These are phyloP conservation scores for Panopea generosa DNA, from an alignment of 2,888 invertebrate genomes.

Conservation along the genomic window DNA sequence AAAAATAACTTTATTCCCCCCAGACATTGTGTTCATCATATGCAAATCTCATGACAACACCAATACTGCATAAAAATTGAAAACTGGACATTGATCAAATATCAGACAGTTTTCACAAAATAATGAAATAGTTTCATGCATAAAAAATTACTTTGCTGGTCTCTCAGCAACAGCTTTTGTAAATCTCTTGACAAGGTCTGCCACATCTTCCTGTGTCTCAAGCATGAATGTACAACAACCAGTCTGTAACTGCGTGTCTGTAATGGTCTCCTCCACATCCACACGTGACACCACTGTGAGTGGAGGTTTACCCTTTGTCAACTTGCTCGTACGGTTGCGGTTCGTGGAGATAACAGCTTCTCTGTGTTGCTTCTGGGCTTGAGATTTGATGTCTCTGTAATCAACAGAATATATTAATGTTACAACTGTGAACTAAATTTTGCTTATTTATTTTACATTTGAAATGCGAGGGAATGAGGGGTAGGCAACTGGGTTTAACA, in stretches of 20 bases:
- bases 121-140: background rate
- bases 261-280: constrained; percentile 82
- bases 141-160: constrained; percentile 89
- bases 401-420: background rate
- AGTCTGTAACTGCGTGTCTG: constrained; percentile 85
- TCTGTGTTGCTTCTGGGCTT: constrained; percentile 68
- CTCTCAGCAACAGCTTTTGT: constrained; percentile 93
- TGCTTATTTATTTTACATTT: too few relatives aligned
- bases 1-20: too few relatives aligned
- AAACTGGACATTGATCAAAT: too few relatives aligned
- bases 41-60: too few relatives aligned
- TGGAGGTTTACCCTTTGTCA: constrained; percentile 45
- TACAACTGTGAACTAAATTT: background rate
- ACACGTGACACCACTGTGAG: constrained; percentile 59
- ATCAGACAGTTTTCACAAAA: too few relatives aligned
- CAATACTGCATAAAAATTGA: too few relatives aligned
- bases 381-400: constrained; percentile 71
- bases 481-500: too few relatives aligned
- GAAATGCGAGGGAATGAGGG: too few relatives aligned
- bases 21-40: too few relatives aligned
- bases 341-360: constrained; percentile 69
- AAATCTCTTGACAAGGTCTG: constrained; percentile 89
- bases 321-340: constrained; percentile 35
- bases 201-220: constrained; percentile 89
- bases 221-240: constrained; percentile 87